phyloP scores from a whole-genome alignment of 2,888 invertebrate species.

The Polymixis flavicincta region DNA sequence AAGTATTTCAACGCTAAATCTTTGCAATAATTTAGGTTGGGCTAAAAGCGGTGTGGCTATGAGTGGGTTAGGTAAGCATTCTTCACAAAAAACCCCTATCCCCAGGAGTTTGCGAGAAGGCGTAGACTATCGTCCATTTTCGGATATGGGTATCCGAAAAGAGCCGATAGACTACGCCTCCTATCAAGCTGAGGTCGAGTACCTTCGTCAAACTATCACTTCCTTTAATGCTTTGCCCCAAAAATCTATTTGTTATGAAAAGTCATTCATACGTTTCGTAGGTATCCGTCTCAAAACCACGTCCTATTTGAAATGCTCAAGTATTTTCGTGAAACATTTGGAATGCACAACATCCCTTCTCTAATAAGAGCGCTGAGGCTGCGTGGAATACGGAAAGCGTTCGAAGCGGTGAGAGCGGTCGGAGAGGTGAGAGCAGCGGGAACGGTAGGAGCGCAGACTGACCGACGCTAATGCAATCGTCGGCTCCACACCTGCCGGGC shows the following conservation, averaged over 20 bases:
- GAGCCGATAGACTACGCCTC: neutral
- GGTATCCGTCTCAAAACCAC: slow-evolving; percentile 17
- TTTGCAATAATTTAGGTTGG: neutral
- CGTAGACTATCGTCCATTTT: neutral
- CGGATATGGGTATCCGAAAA: slow-evolving; percentile 16
- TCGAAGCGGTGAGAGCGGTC: slow-evolving; percentile 35
- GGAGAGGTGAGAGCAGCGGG: slow-evolving; percentile 19
- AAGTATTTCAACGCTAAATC: neutral
- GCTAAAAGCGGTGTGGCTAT: neutral
- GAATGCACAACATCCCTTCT: slow-evolving; percentile 43
- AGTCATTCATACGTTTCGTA: neutral
- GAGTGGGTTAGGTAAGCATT: neutral
- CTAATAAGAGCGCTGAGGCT: slow-evolving; percentile 32
- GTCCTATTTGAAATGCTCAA: slow-evolving; percentile 21
- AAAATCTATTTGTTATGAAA: slow-evolving; percentile 3
- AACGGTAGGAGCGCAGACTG: slow-evolving; percentile 35
- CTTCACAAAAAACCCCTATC: slow-evolving; percentile 12
- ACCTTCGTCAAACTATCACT: slow-evolving; percentile 23
- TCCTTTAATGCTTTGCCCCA: neutral
- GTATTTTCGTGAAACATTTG: slow-evolving; percentile 33
- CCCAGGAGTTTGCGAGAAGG: neutral
- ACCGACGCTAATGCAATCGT: slow-evolving; percentile 56
- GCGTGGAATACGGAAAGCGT: slow-evolving; percentile 44
- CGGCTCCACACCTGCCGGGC: slow-evolving; percentile 46
- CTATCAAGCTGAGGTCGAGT: slow-evolving; percentile 1